A percentile compares a stretch with the other conserved stretches of the same genome.
Evolutionary conservation across 1,140 invertebrate species (phyloP).

Genomic region (Diorhabda carinulata): DNA sequence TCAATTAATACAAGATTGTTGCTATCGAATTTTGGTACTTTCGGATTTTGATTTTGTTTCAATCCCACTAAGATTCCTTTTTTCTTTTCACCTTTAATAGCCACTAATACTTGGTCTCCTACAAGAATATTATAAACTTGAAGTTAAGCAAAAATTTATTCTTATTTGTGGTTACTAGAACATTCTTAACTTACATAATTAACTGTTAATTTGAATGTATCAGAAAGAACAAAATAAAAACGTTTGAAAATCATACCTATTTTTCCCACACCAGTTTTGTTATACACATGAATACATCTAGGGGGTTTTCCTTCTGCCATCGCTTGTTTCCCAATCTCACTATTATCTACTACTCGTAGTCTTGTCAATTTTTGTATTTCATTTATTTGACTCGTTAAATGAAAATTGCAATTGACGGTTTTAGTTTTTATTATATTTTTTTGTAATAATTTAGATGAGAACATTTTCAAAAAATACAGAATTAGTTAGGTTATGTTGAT

Average conservation of each 20-base stretch:
- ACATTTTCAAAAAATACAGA: not conserved
- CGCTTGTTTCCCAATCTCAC: slow-evolving; percentile 87
- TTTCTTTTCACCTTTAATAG: slow-evolving; percentile 95
- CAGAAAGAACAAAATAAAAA: not conserved
- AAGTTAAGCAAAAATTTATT: no score
- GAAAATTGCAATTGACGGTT: slow-evolving; percentile 46
- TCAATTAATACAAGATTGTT: slow-evolving; percentile 97
- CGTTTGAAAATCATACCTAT: slow-evolving; percentile 52
- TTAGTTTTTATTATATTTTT: slow-evolving; percentile 4
- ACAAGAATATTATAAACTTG: slow-evolving; percentile 29
- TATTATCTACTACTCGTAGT: slow-evolving; percentile 93
- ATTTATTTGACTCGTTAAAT: slow-evolving; percentile 55
- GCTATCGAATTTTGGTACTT: slow-evolving; percentile 89
- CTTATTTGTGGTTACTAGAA: no score
- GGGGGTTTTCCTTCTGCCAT: slow-evolving; percentile 92
- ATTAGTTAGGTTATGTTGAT: not conserved
- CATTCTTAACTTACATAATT: no score
- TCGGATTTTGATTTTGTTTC: slow-evolving; percentile 76
- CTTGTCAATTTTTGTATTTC: slow-evolving; percentile 70
- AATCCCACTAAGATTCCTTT: slow-evolving; percentile 92
- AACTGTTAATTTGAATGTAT: not conserved
- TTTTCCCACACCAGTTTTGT: slow-evolving; percentile 63
- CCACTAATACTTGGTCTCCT: slow-evolving; percentile 89
- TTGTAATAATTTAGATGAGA: not conserved
- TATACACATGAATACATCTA: slow-evolving; percentile 84